phyloP scores from a whole-genome alignment of 2,888 invertebrate species.

The Catocala nupta region DNA sequence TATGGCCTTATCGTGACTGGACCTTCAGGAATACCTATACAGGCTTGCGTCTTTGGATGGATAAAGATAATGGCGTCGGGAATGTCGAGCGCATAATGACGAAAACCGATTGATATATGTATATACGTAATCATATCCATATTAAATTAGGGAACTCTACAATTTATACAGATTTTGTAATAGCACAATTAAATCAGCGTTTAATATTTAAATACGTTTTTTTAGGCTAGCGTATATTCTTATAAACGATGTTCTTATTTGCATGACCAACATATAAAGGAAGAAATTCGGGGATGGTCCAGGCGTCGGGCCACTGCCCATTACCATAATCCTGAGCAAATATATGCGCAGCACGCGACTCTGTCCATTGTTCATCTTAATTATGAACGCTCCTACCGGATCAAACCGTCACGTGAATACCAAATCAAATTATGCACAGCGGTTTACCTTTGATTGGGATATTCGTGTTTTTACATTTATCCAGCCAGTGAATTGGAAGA shows the following conservation, averaged over 20 bases:
- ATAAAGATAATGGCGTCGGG: too few species aligned
- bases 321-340: constrained; percentile 67
- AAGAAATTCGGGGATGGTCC: not conserved
- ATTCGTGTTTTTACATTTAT: constrained; percentile 28
- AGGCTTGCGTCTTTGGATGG: too few species aligned
- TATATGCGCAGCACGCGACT: constrained; percentile 62
- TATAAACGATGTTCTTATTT: not conserved
- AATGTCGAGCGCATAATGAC: too few species aligned
- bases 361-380: constrained; percentile 62
- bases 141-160: too few species aligned
- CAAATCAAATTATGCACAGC: constrained; percentile 47
- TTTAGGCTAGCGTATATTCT: too few species aligned
- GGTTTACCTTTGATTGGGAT: constrained; percentile 26
- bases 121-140: too few species aligned
- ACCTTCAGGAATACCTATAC: too few species aligned
- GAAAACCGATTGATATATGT: too few species aligned
- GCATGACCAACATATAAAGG: constrained; percentile 5
- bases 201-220: too few species aligned
- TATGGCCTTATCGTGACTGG: too few species aligned
- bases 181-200: too few species aligned
- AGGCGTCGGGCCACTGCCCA: constrained; percentile 17
- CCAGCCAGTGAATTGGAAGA: not conserved
- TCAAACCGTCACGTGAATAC: constrained; percentile 56
- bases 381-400: constrained; percentile 62
- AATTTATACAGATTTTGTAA: too few species aligned